These are phyloP conservation scores for Chorisops tibialis DNA, from an alignment of 2,888 invertebrate species.

Conservation along the genomic window DNA sequence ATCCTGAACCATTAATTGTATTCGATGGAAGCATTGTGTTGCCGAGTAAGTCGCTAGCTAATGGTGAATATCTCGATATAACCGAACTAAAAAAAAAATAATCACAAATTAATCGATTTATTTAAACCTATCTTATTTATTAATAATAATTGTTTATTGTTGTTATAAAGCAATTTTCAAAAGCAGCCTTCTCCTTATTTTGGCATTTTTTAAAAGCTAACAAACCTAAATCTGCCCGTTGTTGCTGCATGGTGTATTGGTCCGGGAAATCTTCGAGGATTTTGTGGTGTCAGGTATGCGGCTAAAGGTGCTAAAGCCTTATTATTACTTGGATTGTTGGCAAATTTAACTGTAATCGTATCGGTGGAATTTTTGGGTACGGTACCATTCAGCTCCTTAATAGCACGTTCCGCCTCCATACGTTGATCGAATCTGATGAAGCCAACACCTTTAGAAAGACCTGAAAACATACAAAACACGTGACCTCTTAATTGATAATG, in stretches of 20 bases:
- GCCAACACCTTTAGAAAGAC: conserved; percentile 90
- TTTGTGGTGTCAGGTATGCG: conserved; percentile 77
- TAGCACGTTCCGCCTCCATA: conserved; percentile 86
- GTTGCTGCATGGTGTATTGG: conserved; percentile 57
- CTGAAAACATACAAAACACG: conserved; percentile 54
- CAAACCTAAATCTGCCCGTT: conserved; percentile 49
- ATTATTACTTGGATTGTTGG: conserved; percentile 88
- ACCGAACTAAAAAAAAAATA: conserved; percentile 44
- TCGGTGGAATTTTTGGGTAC: conserved; percentile 85
- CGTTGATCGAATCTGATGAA: conserved; percentile 93
- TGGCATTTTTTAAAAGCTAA: background rate
- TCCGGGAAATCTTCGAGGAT: conserved; percentile 76
- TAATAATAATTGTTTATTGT: too few species aligned
- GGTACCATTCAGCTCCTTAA: conserved; percentile 86
- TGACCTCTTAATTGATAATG: background rate
- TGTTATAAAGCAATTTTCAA: background rate
- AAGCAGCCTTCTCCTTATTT: background rate
- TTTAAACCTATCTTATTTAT: too few species aligned
- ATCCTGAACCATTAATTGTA: conserved; percentile 79
- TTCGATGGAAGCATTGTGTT: conserved; percentile 77
- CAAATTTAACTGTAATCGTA: conserved; percentile 92
- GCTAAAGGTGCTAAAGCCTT: conserved; percentile 78
- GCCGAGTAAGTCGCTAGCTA: conserved; percentile 78
- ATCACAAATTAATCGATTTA: background rate
- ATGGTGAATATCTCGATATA: conserved; percentile 71